Conservation (phyloP, 2,113 vertebrate genomes). For the Esox niger region DNA sequence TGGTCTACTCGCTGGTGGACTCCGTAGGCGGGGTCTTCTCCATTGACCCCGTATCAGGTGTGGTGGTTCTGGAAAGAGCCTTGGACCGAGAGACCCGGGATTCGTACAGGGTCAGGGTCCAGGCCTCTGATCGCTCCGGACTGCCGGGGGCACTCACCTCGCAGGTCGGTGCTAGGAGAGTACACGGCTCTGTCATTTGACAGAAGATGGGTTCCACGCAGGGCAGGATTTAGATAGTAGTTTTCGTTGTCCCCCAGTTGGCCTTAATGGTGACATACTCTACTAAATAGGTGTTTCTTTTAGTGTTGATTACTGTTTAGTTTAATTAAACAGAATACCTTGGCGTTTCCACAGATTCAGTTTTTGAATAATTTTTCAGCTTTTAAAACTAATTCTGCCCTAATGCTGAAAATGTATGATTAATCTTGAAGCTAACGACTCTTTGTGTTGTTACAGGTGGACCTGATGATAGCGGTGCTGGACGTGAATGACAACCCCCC, state of each 20-base stretch:
- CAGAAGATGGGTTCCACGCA: too few relatives aligned
- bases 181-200: too few relatives aligned
- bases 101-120: conserved; percentile 82
- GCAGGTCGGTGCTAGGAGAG: conserved; percentile 55
- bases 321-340: too few relatives aligned
- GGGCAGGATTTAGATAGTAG: too few relatives aligned
- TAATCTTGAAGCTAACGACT: neutral
- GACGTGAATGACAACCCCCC: conserved; percentile 97
- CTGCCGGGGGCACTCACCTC: conserved; percentile 79
- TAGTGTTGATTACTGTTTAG: too few relatives aligned
- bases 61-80: conserved; percentile 85
- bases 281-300: too few relatives aligned
- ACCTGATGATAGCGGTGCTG: conserved; percentile 86
- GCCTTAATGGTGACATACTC: too few relatives aligned
- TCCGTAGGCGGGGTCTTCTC: conserved; percentile 84
- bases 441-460: conserved; percentile 58
- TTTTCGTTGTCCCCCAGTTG: too few relatives aligned
- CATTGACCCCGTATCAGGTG: conserved; percentile 82
- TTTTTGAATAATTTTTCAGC: too few relatives aligned
- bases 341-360: too few relatives aligned
- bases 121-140: conserved; percentile 82
- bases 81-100: conserved; percentile 88
- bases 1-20: conserved; percentile 85
- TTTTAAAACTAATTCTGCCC: too few relatives aligned
- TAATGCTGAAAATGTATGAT: too few relatives aligned